A percentile compares a stretch with the other conserved stretches of the same genome.
phyloP scores from a whole-genome alignment of 2,888 invertebrate species.

The Trachelus troglodyta region DNA sequence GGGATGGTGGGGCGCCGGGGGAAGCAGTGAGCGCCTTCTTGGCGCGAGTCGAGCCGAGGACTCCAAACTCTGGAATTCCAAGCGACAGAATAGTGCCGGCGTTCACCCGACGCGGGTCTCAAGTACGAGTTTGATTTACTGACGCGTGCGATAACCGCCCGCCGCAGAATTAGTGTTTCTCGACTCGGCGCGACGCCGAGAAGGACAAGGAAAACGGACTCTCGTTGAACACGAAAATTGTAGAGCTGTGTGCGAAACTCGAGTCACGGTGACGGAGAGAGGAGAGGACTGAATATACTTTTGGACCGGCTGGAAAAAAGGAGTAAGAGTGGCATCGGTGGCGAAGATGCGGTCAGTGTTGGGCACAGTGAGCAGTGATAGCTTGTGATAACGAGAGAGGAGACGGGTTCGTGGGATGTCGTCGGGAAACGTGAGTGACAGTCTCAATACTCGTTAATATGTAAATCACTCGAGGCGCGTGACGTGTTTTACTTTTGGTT shows the following conservation, averaged over 20 bases:
- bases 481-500: slow-evolving; percentile 23
- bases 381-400: slow-evolving; percentile 20
- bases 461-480: slow-evolving; percentile 22
- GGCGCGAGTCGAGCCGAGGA: slow-evolving; percentile 36
- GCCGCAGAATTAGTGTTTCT: slow-evolving; percentile 3
- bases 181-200: slow-evolving; percentile 7
- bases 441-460: slow-evolving; percentile 10
- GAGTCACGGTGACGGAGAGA: neutral
- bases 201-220: slow-evolving; percentile 7
- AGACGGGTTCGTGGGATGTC: slow-evolving; percentile 3
- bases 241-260: neutral
- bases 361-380: slow-evolving; percentile 36
- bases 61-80: slow-evolving; percentile 59
- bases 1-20: slow-evolving; percentile 16
- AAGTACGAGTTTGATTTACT: slow-evolving; percentile 14
- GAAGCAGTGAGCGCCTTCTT: slow-evolving; percentile 12
- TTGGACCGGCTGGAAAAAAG: slow-evolving; percentile 3
- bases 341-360: slow-evolving; percentile 27
- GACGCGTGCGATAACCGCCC: neutral
- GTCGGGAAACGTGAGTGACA: slow-evolving; percentile 12
- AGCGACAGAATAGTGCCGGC: slow-evolving; percentile 58
- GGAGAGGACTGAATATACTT: slow-evolving; percentile 9
- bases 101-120: slow-evolving; percentile 53
- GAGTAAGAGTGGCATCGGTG: slow-evolving; percentile 8
- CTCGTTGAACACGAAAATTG: neutral